Base-by-base conservation (phyloP, 2,888 invertebrate genomes). In the Metallyticus violacea region DNA sequence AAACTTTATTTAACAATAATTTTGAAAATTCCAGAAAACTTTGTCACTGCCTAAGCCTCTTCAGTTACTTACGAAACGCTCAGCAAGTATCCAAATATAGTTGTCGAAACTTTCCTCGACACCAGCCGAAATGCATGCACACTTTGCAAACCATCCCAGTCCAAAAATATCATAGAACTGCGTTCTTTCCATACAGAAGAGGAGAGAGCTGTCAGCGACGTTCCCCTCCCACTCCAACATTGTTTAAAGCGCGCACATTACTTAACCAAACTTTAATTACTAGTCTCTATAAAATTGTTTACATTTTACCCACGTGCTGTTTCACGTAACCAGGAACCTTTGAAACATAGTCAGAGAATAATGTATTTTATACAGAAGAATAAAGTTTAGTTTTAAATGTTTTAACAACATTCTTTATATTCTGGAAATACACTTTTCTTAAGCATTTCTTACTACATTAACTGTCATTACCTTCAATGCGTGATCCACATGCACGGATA, bases 401-500 rank as follows among this genome's bases (percentile, higher is more conserved):
- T 62, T 62, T 15, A 62, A 62, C 40, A 62, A 15, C 22, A 22
- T 62, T 2, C 15, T 77, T 77, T 26, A 85, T 26, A 62, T 62
- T 86, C 78, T 62, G 77, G 79, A 86, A 82, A 82, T 77, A 82
- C n/a, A 77, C 22, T 3, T 28, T 30, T 82, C 78, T 79, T 86
- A 77, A 79, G 1, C 80, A 85, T 79, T 78, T 30, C 26, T 25
- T 79, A 6, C 26, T 30, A 76, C 26, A 40, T 30, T 40, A 9
- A 76, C 76, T 77, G 40, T 77, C 26, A 26, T 86, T 86, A 87
- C 87, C 87, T 87, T 77, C 27, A 30, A 84, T 84, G 77, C n/a
- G 40, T 40, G 85, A n/a, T 76, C 40, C 81, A 87, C 87, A 86
- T 87, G 86, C 86, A 87, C 86, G 9, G 79, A 77, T 27, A 78